Evolutionary conservation across 2,113 vertebrate species (phyloP).

Genomic region (Urocolius indicus): DNA sequence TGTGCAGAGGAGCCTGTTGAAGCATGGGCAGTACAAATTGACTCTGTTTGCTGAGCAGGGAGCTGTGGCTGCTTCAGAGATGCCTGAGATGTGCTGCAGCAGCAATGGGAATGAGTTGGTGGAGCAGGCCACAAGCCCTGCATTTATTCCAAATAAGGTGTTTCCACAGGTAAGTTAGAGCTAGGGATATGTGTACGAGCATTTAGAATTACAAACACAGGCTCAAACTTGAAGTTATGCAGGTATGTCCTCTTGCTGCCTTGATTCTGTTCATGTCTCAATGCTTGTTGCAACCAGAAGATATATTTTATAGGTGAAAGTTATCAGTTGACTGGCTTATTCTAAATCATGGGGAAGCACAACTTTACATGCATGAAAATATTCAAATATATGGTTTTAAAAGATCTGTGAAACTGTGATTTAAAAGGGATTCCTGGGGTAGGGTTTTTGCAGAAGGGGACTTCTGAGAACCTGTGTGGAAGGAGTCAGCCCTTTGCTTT

Average conservation of each 20-base stretch:
- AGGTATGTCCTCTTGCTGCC: accelerated
- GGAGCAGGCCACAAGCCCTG: background rate
- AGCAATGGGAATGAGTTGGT: background rate
- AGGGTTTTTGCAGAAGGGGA: background rate
- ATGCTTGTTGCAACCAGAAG: background rate
- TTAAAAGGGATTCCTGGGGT: background rate
- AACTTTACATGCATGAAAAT: background rate
- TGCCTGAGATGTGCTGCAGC: background rate
- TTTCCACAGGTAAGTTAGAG: background rate
- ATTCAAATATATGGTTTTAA: background rate
- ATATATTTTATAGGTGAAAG: background rate
- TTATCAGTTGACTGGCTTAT: background rate
- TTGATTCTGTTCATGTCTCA: background rate
- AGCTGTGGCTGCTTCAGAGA: background rate
- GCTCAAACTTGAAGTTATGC: background rate
- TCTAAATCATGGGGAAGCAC: background rate
- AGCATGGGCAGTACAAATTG: background rate
- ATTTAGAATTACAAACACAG: background rate
- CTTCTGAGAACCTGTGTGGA: background rate
- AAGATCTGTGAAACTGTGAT: background rate
- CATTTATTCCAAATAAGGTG: background rate
- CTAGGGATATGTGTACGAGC: background rate
- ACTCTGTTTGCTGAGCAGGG: background rate
- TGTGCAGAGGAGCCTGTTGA: background rate
- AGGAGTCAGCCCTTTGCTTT: background rate